Evolutionary conservation across 2,888 invertebrate genomes (phyloP), one percentile per base, ranked within the genome.

Genomic region (Drosophila sordidapex): DNA sequence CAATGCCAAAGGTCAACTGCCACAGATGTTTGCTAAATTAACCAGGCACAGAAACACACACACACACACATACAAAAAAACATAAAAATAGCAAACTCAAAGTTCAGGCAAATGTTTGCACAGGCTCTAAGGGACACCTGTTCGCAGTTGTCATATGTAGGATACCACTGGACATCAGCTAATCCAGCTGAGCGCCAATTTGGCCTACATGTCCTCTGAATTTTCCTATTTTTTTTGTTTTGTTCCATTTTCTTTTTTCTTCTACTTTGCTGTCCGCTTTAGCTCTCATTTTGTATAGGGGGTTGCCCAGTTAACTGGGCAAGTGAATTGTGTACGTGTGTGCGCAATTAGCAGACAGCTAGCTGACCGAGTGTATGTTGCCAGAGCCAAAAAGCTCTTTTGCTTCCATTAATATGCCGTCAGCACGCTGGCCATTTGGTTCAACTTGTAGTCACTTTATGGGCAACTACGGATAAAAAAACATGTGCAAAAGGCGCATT

Each of bases 161-260:
- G 60, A 60, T 52, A 56, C 64, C 64, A 62, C 56, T 71, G 79
- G 75, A 75, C 79, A 82, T 67, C 69, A 69, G 79, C 85, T 81
- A 84, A 81, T 84, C 81, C 81, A 67, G 75, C 79, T 84, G 82
- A 82, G 76, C 79, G 82, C 79, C 81, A 81, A 84, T 82, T 82
- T 79, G 80, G 76, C 70, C 76, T 73, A 81, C 82, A 81, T 84
- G 79, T 75, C 66, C 66, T 67, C 56, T 49, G 48, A 64, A 56
- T 70, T 74, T 33, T 13, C 31, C 29, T 0, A 3, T 15, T 13
- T 35, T 29, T 54, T 49, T 53, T 33, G n/a, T 18, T 33, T 15
- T 33, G 27, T 13, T 25, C 1, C 33, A 35, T 25, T 43, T 29
- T 27, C 11, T 31, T 58, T 58, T 25, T 46, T 25, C 15, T 15